Evolutionary conservation across 2,888 invertebrate species (phyloP), one percentile per base, ranked within the genome.

Genomic region (Limnephilus rhombicus): DNA sequence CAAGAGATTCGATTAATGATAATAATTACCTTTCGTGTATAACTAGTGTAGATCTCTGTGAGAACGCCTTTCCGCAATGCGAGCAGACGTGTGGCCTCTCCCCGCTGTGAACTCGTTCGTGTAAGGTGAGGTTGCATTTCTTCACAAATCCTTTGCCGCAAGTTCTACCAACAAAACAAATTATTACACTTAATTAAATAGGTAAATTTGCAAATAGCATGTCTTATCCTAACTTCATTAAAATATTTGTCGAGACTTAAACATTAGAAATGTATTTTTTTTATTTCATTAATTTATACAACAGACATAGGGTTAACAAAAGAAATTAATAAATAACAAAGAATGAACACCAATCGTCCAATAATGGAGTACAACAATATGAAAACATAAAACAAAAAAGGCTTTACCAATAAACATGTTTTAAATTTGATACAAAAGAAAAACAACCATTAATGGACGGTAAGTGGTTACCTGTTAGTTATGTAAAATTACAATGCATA

Each of bases 61-160:
- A 95, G 94, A 96, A 97, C 45, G 94, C 94, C 93, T 96, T 96
- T 3, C 95, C 96, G 93, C 97, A 97, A 15, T 94, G 94, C 12
- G 94, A 94, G 93, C 97, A 97, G 2, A 94, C 94, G 94, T 96
- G 95, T 1, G 95, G 95, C 88, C 95, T 95, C 92, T 96, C 96
- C 0, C 96, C 96, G 0, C 95, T 95, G 94, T 97, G 97, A 0
- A 96, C 95, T 0, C 95, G 94, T 93, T 96, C 95, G 93, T 97
- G 97, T n/a, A 96, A 94, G 0, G 95, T 95, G 87, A 97, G 93
- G 92, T 96, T 96, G 90, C 95, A 96, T 93, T 96, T 96, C 94
- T 96, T 96, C 0, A 95, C 94, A 94, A 97, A 97, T 7, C 95
- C 94, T 94, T 97, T 97, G 82, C 95, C 94, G 93, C 96, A 96